These are phyloP conservation scores for Erebia epiphron DNA, from an alignment of 2,888 invertebrate genomes.

Conservation along the genomic window DNA sequence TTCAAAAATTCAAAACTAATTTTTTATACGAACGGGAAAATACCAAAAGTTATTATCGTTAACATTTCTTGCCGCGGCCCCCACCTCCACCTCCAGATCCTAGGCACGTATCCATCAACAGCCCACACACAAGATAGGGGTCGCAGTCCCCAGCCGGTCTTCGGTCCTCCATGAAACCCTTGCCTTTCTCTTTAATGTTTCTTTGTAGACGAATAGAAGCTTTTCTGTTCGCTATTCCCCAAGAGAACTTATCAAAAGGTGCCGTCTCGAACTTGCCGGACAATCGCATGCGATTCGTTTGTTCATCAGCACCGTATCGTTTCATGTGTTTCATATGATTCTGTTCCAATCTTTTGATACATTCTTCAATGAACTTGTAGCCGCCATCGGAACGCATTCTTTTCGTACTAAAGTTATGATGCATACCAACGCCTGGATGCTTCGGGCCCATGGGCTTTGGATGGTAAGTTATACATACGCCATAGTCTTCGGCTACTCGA, in stretches of 20 bases:
- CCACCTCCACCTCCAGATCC: slow-evolving; percentile 45
- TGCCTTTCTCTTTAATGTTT: slow-evolving; percentile 92
- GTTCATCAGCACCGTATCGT: slow-evolving; percentile 94
- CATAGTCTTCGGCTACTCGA: slow-evolving; percentile 93
- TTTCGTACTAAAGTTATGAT: slow-evolving; percentile 95
- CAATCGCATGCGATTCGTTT: slow-evolving; percentile 95
- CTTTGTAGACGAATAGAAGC: slow-evolving; percentile 96
- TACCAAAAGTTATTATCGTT: background rate
- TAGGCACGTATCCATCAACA: slow-evolving; percentile 78
- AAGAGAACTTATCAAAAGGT: slow-evolving; percentile 95
- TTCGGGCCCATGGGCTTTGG: slow-evolving; percentile 91
- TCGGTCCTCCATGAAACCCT: slow-evolving; percentile 97
- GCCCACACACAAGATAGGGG: slow-evolving; percentile 85
- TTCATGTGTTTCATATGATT: slow-evolving; percentile 96
- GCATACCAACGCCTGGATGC: slow-evolving; percentile 94
- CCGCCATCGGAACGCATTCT: slow-evolving; percentile 93
- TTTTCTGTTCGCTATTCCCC: slow-evolving; percentile 95
- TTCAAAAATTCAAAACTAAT: background rate
- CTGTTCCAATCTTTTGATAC: slow-evolving; percentile 94
- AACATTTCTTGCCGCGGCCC: slow-evolving; percentile 36
- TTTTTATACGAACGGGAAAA: background rate
- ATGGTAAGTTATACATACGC: slow-evolving; percentile 86
- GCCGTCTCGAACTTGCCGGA: slow-evolving; percentile 98
- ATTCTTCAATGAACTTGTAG: slow-evolving; percentile 88
- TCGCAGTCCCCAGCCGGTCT: slow-evolving; percentile 96